Percentiles rank a stretch among this genome's conserved stretches.
Evolutionary conservation across 1,140 invertebrate species (phyloP).

Genomic region (Melitaea cinxia): DNA sequence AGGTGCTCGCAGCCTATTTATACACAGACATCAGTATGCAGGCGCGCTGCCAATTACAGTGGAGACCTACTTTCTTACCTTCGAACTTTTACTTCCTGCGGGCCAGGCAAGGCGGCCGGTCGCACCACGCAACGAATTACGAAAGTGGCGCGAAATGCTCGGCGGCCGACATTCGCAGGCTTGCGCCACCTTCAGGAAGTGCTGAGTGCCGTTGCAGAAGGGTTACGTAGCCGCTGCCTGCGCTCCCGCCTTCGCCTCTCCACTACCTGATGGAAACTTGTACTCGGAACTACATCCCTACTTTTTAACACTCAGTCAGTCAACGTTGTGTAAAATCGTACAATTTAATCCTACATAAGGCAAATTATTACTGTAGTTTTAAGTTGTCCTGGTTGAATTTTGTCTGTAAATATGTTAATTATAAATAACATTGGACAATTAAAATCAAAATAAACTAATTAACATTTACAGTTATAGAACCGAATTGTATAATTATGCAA

Average conservation of each 20-base stretch:
- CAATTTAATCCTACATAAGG: too few species aligned
- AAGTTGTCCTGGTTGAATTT: too few species aligned
- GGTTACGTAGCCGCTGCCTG: conserved; percentile 65
- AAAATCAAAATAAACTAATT: neutral
- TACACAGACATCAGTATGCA: conserved; percentile 75
- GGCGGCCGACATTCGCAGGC: conserved; percentile 79
- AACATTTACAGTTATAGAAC: neutral
- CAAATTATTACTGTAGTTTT: neutral
- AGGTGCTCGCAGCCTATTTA: conserved; percentile 72
- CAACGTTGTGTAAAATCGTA: neutral
- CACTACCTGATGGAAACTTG: neutral
- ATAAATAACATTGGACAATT: neutral
- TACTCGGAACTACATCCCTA: neutral
- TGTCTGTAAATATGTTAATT: too few species aligned
- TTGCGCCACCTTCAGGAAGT: conserved; percentile 81
- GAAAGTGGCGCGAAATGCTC: conserved; percentile 80
- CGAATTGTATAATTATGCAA: neutral
- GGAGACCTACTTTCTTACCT: conserved; percentile 81
- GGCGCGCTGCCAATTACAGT: conserved; percentile 76
- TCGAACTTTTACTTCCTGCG: conserved; percentile 82
- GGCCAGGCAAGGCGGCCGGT: conserved; percentile 73
- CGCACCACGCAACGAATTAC: conserved; percentile 78
- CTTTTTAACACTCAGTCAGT: neutral
- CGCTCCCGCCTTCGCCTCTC: conserved; percentile 26
- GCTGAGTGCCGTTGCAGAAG: conserved; percentile 70